These are phyloP conservation scores for Belonocnema kinseyi DNA, from an alignment of 1,140 invertebrate genomes.

Conservation along the genomic window DNA sequence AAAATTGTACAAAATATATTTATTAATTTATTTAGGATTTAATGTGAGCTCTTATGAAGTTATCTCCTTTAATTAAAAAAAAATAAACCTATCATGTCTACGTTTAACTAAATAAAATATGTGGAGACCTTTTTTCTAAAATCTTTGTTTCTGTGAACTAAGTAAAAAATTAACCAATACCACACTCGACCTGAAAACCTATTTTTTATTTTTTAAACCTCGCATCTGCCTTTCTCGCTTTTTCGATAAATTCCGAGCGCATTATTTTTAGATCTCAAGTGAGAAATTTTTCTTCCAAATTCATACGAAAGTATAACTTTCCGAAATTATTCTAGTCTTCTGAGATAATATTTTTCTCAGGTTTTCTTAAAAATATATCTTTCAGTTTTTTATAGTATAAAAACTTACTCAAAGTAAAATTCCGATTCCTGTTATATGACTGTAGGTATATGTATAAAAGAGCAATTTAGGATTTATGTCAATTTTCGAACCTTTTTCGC, in stretches of 20 bases:
- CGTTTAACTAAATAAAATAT: neutral
- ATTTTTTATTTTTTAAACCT: slow-evolving; percentile 9
- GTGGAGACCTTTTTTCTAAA: neutral
- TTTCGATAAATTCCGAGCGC: neutral
- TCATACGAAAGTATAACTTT: neutral
- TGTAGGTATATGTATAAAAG: too few species aligned
- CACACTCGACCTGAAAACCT: neutral
- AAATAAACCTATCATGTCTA: too few species aligned
- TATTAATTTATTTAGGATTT: too few species aligned
- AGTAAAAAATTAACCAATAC: neutral
- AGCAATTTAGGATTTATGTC: too few species aligned
- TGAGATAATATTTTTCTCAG: neutral
- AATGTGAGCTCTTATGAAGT: too few species aligned
- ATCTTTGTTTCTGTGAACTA: neutral
- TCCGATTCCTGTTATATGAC: too few species aligned
- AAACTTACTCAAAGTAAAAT: neutral
- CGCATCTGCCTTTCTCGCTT: slow-evolving; percentile 13
- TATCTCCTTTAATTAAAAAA: too few species aligned
- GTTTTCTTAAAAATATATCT: neutral
- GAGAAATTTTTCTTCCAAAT: neutral
- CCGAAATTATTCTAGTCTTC: neutral
- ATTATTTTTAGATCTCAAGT: slow-evolving; percentile 16
- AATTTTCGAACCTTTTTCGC: too few species aligned
- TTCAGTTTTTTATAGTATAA: neutral
- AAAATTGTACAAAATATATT: too few species aligned